Conservation (phyloP, 2,888 invertebrate genomes). For the Cybosia mesomella region DNA sequence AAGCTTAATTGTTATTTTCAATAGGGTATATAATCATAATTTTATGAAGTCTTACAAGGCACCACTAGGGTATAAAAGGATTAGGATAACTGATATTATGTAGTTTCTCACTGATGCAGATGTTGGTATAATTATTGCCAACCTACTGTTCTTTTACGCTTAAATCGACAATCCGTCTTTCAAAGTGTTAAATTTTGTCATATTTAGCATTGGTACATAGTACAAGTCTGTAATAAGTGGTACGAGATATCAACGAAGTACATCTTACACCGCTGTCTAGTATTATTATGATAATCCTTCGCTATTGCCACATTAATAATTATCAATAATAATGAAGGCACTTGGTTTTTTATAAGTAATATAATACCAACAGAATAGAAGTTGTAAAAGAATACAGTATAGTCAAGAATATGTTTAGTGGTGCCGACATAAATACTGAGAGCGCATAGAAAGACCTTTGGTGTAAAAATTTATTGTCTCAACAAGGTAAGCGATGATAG, state of each 20-base stretch:
- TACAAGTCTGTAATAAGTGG: neutral
- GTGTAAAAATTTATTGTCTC: slow-evolving; percentile 10
- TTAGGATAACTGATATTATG: neutral
- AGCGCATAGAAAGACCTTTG: neutral
- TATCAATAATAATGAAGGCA: too few species aligned
- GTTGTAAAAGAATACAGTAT: neutral
- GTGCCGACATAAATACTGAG: neutral
- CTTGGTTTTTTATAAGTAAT: too few species aligned
- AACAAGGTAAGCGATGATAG: slow-evolving; percentile 5
- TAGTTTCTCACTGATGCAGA: neutral
- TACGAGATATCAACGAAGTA: neutral
- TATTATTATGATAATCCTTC: neutral
- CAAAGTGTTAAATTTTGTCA: too few species aligned
- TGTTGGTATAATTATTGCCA: neutral
- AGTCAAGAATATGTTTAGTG: neutral
- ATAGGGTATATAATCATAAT: neutral
- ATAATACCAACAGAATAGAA: neutral
- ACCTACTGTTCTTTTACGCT: too few species aligned
- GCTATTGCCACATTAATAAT: too few species aligned
- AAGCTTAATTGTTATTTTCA: neutral
- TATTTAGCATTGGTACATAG: neutral
- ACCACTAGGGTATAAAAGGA: neutral
- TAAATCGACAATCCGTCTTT: too few species aligned
- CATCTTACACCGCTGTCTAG: neutral
- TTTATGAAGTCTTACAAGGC: neutral